phyloP scores from a whole-genome alignment of 2,797 vertebrate species.

The Lerista edwardsae region DNA sequence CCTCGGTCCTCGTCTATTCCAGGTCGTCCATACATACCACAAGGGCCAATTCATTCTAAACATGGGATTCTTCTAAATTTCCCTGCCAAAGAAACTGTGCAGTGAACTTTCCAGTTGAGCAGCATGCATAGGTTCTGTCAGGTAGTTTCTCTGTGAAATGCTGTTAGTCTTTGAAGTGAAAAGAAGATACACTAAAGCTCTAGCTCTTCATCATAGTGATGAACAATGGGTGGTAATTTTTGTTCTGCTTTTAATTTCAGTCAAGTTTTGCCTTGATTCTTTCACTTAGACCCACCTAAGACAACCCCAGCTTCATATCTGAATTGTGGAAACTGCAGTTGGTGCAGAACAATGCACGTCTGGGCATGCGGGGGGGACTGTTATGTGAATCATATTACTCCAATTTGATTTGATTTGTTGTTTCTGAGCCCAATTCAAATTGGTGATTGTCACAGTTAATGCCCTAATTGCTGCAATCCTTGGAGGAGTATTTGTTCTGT shows the following conservation, averaged over 20 bases:
- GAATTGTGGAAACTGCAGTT: background rate
- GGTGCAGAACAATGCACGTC: background rate
- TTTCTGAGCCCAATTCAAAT: background rate
- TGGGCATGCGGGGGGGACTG: no score
- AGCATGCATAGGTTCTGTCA: background rate
- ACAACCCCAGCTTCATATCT: background rate
- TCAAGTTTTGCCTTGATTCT: background rate
- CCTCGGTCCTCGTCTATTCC: no score
- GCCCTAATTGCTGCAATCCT: background rate
- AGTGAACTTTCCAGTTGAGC: background rate
- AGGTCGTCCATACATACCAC: background rate
- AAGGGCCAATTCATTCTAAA: background rate
- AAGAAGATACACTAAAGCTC: background rate
- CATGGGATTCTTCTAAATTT: background rate
- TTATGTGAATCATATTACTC: background rate
- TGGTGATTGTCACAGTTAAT: background rate
- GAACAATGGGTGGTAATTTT: background rate
- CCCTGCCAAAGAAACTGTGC: background rate
- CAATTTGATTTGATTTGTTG: background rate
- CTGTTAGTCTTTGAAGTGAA: background rate
- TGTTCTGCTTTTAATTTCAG: background rate
- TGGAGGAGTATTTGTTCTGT: background rate
- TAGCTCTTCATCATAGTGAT: background rate
- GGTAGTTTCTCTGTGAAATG: background rate
- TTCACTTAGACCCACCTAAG: background rate